phyloP scores from a whole-genome alignment of 2,113 vertebrate species.

The Sialia sialis region DNA sequence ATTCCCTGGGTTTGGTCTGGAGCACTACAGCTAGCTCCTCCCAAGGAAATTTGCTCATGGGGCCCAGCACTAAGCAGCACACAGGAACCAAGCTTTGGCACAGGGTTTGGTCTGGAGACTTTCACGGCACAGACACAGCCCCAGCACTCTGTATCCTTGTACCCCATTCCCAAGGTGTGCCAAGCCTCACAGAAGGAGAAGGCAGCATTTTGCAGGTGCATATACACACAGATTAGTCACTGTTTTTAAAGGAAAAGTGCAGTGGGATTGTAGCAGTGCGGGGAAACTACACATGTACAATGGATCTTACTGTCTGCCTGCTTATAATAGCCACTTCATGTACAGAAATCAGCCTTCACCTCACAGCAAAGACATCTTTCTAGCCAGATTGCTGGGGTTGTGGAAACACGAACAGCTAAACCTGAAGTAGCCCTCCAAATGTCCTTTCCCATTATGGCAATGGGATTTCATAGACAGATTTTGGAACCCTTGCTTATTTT shows the following conservation, averaged over 20 bases:
- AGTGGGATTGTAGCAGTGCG: background rate
- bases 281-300: background rate
- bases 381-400: background rate
- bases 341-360: background rate
- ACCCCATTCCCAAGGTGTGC: accelerated
- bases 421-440: background rate
- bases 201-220: background rate
- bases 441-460: background rate
- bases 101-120: background rate
- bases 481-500: background rate
- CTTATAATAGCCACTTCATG: background rate
- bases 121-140: background rate
- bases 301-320: background rate
- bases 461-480: background rate
- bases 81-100: background rate
- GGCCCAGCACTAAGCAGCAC: background rate
- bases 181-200: background rate
- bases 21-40: background rate
- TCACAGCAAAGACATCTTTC: background rate
- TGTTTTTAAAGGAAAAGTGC: background rate
- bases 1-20: background rate
- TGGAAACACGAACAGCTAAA: background rate
- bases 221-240: background rate
- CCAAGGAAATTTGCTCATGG: background rate
- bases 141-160: background rate